These are phyloP conservation scores for Iphiclides podalirius DNA, from an alignment of 2,888 invertebrate species.

Conservation along the genomic window DNA sequence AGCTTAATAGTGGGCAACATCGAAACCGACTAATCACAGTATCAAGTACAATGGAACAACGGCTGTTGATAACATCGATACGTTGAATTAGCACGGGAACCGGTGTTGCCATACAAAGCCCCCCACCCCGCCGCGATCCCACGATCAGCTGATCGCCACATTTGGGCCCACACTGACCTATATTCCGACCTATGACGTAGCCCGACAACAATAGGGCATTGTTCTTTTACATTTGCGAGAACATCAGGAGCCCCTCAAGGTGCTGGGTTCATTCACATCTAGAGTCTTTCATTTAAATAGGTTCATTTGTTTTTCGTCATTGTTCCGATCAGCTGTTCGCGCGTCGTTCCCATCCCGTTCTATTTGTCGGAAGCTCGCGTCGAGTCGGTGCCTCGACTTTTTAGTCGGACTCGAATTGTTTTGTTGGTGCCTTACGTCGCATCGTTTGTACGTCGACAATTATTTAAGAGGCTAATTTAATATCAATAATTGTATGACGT, in stretches of 20 bases:
- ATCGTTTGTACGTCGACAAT: no score
- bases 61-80: slow-evolving; percentile 9
- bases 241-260: slow-evolving; percentile 73
- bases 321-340: slow-evolving; percentile 72
- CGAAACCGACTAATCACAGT: background rate
- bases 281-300: slow-evolving; percentile 62
- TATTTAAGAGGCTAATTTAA: no score
- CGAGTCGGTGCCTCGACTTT: no score
- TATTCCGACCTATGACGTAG: slow-evolving; percentile 74
- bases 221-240: slow-evolving; percentile 76
- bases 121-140: slow-evolving; percentile 44
- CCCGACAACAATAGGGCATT: slow-evolving; percentile 75
- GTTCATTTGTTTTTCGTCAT: slow-evolving; percentile 74
- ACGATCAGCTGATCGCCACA: slow-evolving; percentile 72
- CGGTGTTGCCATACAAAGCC: slow-evolving; percentile 36
- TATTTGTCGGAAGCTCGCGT: no score
- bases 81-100: slow-evolving; percentile 30
- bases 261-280: slow-evolving; percentile 72
- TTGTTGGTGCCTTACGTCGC: slow-evolving; percentile 62
- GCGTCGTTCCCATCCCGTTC: slow-evolving; percentile 63
- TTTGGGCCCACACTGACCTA: slow-evolving; percentile 74
- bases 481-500: no score
- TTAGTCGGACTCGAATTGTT: slow-evolving; percentile 32
- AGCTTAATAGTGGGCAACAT: background rate
- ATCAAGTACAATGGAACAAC: slow-evolving; percentile 14